Evolutionary conservation across 1,140 invertebrate genomes (phyloP), one percentile per base, ranked within the genome.

Genomic region (Varroa destructor): DNA sequence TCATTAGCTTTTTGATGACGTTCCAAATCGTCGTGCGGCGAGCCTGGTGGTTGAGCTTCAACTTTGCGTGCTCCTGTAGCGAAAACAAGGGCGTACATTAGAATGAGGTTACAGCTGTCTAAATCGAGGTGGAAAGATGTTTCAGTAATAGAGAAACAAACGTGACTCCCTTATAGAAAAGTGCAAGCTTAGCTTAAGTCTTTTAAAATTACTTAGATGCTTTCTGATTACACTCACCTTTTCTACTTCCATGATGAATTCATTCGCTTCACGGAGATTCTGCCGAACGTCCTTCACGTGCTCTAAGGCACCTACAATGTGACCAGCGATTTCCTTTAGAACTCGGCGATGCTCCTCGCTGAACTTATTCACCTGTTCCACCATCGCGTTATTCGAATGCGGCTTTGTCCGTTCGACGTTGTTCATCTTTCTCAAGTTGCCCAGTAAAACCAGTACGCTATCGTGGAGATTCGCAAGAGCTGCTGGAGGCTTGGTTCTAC

Each of bases 11-110:
- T 8, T 67, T 67, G 14, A 67, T 67, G 12, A 40, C 61, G 36
- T 67, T 67, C 61, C 61, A 67, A 12, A 25, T 10, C 40, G 61
- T 37, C 40, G 12, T 46, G 40, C 61, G 61, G 2, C 61, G 10
- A 12, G 14, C 61, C 61, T 67, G 61, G 40, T 67, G 61, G 10
- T 43, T 67, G 2, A 67, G 37, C 61, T 67, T 40, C 40, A 67
- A 37, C 61, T 67, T 67, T 3, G 61, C 46, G 12, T 67, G 61
- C 40, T 67, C 61, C 10, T 46, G 61, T 51, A 8, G 3, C 46
- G 8, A 51, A 25, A 25, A 25, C 25, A 25, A 25, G 25, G 25
- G 25, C 25, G 25, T 25, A 25, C 25, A 25, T 25, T 25, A 25
- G 25, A 25, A 25, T 25, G 25, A 25, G 25, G 25, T 25, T 25